Evolutionary conservation across 2,113 vertebrate species (phyloP), one percentile per base, ranked within the genome.

Genomic region (Neogobius melanostomus): DNA sequence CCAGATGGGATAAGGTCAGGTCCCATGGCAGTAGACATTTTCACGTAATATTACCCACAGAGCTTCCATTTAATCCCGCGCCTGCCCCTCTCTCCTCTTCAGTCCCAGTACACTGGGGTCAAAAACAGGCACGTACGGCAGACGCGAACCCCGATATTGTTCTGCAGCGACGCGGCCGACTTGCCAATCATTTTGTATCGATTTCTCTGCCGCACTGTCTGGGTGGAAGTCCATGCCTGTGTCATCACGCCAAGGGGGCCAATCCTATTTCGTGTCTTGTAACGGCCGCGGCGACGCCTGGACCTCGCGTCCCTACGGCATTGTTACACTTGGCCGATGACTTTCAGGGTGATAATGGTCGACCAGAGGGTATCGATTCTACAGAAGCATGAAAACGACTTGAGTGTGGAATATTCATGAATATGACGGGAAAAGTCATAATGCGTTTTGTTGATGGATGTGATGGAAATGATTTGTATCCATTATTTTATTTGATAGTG

Each of bases 91-190:
- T 47, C 66, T 15, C n/a, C 75, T 44, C 43, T 10, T 62, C 12
- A 10, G 52, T 61, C 61, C 48, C 51, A 60, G 76, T 66, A 87
- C 83, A 87, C 88, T 90, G 87, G 68, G 87, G 88, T 91, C 88
- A 90, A 77, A 76, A 87, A 76, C 51, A 68, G 82, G 45, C 80
- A 82, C 80, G 82, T 71, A 78, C 16, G 66, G 48, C 50, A 49
- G 17, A 80, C 17, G 12, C 62, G 50, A 76, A 85, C 82, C 77
- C 70, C 64, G 74, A 79, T 60, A 87, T 74, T 78, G 73, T 86
- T 85, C 83, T 67, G 47, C 15, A 52, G 75, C 3, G 50, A 65
- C 74, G 64, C 63, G 71, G 71, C 52, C 69, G 54, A 61, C 15
- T 74, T 68, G 71, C 73, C 66, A 75, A 82, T 86, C 80, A 72